Conservation (phyloP, 2,113 vertebrate genomes). For the Myiozetetes cayanensis region DNA sequence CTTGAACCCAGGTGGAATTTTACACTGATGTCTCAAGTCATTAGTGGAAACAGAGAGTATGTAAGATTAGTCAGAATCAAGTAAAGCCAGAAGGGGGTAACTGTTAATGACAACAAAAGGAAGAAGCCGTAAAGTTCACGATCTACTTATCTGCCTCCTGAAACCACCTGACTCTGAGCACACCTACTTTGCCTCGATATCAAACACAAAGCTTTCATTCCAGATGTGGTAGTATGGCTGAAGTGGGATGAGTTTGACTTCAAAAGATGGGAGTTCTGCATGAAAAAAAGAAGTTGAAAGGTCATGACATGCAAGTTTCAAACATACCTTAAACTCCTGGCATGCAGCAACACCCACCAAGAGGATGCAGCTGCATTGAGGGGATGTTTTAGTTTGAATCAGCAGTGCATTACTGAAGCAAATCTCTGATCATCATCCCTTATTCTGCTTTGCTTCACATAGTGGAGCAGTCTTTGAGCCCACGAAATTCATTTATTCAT, state of each 20-base stretch:
- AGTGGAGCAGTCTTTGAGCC: not conserved
- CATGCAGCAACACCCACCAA: not conserved
- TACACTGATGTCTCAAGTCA: not conserved
- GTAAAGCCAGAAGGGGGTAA: not conserved
- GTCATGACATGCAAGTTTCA: not conserved
- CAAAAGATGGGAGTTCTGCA: slow-evolving; percentile 73
- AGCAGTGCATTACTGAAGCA: not conserved
- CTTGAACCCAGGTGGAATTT: not conserved
- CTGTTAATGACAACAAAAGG: not conserved
- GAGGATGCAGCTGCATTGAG: not conserved
- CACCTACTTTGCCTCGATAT: slow-evolving; percentile 66
- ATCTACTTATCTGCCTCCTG: not conserved
- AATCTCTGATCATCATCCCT: not conserved
- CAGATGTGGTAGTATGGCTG: slow-evolving; percentile 61
- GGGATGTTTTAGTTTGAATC: not conserved
- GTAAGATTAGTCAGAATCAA: not conserved
- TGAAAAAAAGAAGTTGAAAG: not conserved
- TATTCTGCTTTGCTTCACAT: not conserved
- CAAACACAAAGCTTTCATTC: slow-evolving; percentile 58
- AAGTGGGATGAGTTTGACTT: slow-evolving; percentile 66
- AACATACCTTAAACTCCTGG: not conserved
- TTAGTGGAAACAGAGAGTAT: not conserved
- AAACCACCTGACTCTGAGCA: not conserved
- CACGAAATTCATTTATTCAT: not conserved
- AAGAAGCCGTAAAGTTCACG: not conserved